These are phyloP conservation scores for Dusona sp. DNA, from an alignment of 2,888 invertebrate species.

Conservation along the genomic window DNA sequence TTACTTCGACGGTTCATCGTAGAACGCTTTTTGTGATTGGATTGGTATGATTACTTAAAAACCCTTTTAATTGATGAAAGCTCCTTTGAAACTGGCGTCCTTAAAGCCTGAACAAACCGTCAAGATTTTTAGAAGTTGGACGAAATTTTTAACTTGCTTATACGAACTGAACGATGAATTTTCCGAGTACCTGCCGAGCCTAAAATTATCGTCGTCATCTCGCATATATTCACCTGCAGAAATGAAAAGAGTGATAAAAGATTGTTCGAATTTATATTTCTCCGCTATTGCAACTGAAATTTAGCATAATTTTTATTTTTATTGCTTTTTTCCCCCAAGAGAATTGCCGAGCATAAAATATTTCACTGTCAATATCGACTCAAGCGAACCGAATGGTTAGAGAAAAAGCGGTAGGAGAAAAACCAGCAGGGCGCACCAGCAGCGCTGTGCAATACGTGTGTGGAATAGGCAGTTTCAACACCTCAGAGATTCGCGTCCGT, in stretches of 20 bases:
- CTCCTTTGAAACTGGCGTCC: not conserved
- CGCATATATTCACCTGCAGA: not conserved
- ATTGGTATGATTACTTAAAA: slow-evolving; percentile 15
- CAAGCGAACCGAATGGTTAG: slow-evolving; percentile 39
- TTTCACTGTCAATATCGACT: slow-evolving; percentile 41
- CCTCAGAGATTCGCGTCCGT: slow-evolving; percentile 79
- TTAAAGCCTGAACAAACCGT: not conserved
- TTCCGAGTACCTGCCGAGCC: not conserved
- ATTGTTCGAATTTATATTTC: not conserved
- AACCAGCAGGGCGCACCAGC: slow-evolving; percentile 26
- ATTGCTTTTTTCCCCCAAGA: slow-evolving; percentile 6
- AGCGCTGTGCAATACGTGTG: slow-evolving; percentile 79
- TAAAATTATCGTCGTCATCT: not conserved
- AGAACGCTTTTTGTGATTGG: not conserved
- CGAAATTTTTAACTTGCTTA: slow-evolving; percentile 9
- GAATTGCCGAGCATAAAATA: slow-evolving; percentile 56
- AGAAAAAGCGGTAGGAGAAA: slow-evolving; percentile 22
- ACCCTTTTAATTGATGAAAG: slow-evolving; percentile 18
- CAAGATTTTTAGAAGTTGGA: slow-evolving; percentile 28
- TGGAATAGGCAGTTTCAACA: slow-evolving; percentile 78
- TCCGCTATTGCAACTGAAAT: slow-evolving; percentile 11
- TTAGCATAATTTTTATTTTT: slow-evolving; percentile 31
- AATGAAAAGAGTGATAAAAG: slow-evolving; percentile 32
- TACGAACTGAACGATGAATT: not conserved
- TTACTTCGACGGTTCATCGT: slow-evolving; percentile 16